These are phyloP conservation scores for Muscicapa striata DNA, from an alignment of 2,797 vertebrate species.

Conservation along the genomic window DNA sequence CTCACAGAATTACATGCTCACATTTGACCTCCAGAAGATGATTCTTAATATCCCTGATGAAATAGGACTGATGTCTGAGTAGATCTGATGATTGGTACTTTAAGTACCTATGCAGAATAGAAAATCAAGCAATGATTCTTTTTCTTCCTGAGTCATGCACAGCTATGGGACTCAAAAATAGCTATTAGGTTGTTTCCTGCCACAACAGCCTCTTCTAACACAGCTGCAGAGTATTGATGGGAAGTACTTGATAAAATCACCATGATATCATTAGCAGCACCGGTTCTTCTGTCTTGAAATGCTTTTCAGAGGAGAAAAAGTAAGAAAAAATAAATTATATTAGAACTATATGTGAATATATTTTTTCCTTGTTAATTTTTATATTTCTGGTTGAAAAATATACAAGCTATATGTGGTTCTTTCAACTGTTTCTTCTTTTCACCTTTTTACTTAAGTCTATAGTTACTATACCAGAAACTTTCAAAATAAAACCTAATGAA, in stretches of 20 bases:
- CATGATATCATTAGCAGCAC: conserved; percentile 13
- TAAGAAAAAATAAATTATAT: background rate
- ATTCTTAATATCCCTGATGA: background rate
- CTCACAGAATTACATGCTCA: background rate
- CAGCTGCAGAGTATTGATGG: conserved; percentile 46
- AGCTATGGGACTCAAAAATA: conserved; percentile 31
- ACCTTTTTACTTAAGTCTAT: background rate
- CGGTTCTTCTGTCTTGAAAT: conserved; percentile 8
- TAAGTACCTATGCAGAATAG: conserved; percentile 47
- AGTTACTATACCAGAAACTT: background rate
- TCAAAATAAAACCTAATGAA: background rate
- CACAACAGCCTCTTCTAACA: conserved; percentile 31
- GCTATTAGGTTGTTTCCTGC: conserved; percentile 32
- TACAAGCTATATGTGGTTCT: background rate
- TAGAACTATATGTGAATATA: background rate
- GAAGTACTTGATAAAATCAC: conserved; percentile 49
- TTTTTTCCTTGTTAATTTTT: background rate
- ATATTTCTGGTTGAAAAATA: background rate
- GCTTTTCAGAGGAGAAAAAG: background rate
- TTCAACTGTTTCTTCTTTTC: background rate
- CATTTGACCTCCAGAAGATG: background rate
- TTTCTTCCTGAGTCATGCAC: conserved; percentile 44
- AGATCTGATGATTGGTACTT: background rate
- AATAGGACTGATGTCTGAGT: conserved; percentile 23
- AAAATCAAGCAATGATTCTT: conserved; percentile 59